Evolutionary conservation across 2,888 invertebrate species (phyloP).

Genomic region (Teleogryllus oceanicus): DNA sequence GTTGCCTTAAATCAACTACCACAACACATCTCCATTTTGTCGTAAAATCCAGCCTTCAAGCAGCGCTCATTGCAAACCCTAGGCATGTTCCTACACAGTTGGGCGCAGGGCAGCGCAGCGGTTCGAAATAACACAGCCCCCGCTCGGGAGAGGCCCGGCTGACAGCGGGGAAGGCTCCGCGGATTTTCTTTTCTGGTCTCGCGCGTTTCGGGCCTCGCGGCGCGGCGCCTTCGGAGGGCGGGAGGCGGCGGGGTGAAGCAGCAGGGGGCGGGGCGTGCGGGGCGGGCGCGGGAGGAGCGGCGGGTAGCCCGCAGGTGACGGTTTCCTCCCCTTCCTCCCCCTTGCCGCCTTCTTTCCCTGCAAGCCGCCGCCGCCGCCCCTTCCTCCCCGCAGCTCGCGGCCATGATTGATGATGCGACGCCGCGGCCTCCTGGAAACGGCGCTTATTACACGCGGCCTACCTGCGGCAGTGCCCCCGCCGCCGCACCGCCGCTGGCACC

Average conservation of each 20-base stretch:
- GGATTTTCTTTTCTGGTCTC: neutral
- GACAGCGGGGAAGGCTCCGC: neutral
- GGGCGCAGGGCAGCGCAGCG: neutral
- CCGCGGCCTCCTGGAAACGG: conserved; percentile 7
- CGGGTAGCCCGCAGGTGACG: conserved; percentile 4
- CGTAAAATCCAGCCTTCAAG: no score
- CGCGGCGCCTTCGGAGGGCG: neutral
- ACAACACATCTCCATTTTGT: no score
- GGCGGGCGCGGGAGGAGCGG: neutral
- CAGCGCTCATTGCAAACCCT: no score
- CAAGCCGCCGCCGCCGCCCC: neutral
- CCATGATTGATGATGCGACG: conserved; percentile 11
- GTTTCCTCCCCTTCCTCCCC: neutral
- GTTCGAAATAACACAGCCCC: neutral
- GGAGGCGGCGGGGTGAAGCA: neutral
- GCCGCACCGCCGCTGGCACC: neutral
- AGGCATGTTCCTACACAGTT: no score
- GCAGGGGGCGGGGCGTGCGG: neutral
- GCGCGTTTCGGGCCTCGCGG: neutral
- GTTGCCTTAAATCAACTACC: no score
- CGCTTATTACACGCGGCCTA: conserved; percentile 9
- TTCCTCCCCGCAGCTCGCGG: conserved; percentile 12
- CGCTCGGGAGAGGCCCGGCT: conserved; percentile 21
- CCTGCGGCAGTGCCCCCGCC: neutral
- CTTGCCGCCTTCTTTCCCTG: no score